A percentile compares a stretch with the other conserved stretches of the same genome.
phyloP scores from a whole-genome alignment of 2,113 vertebrate genomes.

The Notothenia rossii region DNA sequence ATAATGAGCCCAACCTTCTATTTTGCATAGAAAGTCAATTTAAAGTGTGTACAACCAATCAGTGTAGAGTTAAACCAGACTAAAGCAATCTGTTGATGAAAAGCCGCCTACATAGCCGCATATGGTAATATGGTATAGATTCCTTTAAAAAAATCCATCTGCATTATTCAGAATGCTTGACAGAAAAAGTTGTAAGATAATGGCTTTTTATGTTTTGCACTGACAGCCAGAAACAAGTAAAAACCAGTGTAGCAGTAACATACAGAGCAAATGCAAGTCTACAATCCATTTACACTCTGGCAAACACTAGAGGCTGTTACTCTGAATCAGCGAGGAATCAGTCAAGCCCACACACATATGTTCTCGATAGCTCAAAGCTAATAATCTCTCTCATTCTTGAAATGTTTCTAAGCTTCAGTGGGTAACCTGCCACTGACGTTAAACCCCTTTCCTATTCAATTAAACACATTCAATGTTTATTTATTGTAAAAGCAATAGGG shows the following conservation, averaged over 20 bases:
- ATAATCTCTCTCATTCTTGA: background rate
- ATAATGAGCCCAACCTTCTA: too few species aligned
- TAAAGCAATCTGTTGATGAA: too few species aligned
- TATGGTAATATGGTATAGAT: slow-evolving; percentile 33
- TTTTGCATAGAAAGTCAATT: too few species aligned
- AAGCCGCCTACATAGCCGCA: too few species aligned
- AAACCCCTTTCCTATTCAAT: too few species aligned
- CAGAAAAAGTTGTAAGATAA: slow-evolving; percentile 13
- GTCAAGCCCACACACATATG: slow-evolving; percentile 51
- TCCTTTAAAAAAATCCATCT: background rate
- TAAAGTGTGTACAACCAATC: too few species aligned
- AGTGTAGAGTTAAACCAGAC: too few species aligned
- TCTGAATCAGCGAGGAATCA: slow-evolving; percentile 42
- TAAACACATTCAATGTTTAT: too few species aligned
- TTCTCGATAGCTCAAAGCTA: slow-evolving; percentile 19
- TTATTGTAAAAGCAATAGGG: too few species aligned
- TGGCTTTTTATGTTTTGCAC: background rate
- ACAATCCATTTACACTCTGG: slow-evolving; percentile 32
- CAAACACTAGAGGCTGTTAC: slow-evolving; percentile 56
- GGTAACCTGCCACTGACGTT: too few species aligned
- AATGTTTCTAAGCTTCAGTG: background rate
- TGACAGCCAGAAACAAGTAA: background rate
- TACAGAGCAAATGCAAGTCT: slow-evolving; percentile 26
- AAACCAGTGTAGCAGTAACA: background rate
- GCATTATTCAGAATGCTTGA: background rate